These are phyloP conservation scores for Ptyas mucosa DNA, from an alignment of 2,113 vertebrate genomes.

Conservation along the genomic window DNA sequence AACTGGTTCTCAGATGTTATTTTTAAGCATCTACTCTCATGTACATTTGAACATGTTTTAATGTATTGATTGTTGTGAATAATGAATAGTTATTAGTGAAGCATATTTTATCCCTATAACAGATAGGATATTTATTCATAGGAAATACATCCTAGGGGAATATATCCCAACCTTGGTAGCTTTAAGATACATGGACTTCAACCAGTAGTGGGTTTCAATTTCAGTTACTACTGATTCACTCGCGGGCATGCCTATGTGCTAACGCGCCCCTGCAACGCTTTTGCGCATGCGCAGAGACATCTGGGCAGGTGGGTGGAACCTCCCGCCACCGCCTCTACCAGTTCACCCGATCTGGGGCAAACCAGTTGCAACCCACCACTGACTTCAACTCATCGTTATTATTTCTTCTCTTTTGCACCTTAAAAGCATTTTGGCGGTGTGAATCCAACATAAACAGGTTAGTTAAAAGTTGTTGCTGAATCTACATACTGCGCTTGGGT, in stretches of 20 bases:
- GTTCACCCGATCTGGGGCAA: too few species aligned
- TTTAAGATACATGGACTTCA: not conserved
- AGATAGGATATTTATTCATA: not conserved
- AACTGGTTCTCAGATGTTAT: not conserved
- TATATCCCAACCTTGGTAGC: not conserved
- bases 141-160: not conserved
- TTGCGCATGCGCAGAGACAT: too few species aligned
- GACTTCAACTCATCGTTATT: not conserved
- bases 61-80: not conserved
- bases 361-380: too few species aligned
- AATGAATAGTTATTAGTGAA: not conserved
- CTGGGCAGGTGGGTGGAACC: too few species aligned
- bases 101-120: not conserved
- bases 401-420: not conserved
- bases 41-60: not conserved
- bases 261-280: too few species aligned
- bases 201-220: not conserved
- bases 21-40: not conserved
- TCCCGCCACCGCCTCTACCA: too few species aligned
- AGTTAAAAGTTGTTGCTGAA: not conserved
- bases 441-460: not conserved
- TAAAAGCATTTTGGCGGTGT: not conserved
- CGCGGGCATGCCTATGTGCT: too few species aligned
- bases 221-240: too few species aligned
- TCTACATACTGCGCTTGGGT: not conserved